Evolutionary conservation across 2,888 invertebrate species (phyloP).

Genomic region (Magallana nippona): DNA sequence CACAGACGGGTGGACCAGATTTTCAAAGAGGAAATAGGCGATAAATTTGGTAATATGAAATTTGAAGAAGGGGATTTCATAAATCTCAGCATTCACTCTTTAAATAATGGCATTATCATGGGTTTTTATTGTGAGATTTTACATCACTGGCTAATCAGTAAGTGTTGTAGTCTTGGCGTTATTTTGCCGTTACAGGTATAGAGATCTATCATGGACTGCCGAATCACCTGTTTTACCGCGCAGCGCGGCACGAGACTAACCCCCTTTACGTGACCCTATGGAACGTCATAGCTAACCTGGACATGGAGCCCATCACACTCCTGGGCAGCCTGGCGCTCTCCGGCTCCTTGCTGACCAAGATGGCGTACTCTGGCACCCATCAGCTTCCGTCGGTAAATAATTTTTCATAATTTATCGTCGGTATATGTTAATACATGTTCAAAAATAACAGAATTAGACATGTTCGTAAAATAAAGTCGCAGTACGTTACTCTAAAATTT

Average conservation of each 20-base stretch:
- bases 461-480: too few species aligned
- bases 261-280: neutral
- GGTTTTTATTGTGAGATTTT: too few species aligned
- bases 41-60: constrained; percentile 66
- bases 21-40: constrained; percentile 77
- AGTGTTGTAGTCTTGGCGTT: too few species aligned
- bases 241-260: neutral
- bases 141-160: too few species aligned
- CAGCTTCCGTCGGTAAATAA: neutral
- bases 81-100: too few species aligned
- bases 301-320: neutral
- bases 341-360: neutral
- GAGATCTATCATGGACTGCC: constrained; percentile 1
- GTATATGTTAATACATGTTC: too few species aligned
- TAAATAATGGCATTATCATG: too few species aligned
- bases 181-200: neutral
- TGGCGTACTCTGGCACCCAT: neutral
- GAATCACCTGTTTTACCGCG: neutral
- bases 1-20: constrained; percentile 76
- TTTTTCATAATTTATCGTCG: neutral
- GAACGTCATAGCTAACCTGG: neutral
- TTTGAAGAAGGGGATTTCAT: too few species aligned
- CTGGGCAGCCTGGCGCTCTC: neutral
- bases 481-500: too few species aligned
- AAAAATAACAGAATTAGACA: too few species aligned